These are phyloP conservation scores for Nomada hirtipes DNA, from an alignment of 2,888 invertebrate genomes.

Conservation along the genomic window DNA sequence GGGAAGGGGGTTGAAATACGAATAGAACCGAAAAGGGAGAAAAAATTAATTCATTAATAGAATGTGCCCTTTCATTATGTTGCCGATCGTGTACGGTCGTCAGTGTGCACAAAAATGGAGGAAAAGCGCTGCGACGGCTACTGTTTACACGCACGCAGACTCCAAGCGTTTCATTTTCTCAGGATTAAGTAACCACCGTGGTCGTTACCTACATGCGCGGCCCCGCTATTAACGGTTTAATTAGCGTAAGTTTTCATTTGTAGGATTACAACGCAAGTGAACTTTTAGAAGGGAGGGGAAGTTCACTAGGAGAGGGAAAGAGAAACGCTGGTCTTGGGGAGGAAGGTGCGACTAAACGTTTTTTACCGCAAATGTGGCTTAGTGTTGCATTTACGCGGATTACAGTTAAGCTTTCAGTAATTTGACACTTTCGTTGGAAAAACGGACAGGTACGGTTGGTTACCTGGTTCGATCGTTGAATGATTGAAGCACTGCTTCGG, in stretches of 20 bases:
- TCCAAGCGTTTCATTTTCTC: slow-evolving; percentile 81
- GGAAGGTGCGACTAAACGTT: slow-evolving; percentile 63
- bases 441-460: slow-evolving; percentile 45
- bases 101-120: background rate
- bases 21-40: slow-evolving; percentile 25
- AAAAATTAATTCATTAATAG: slow-evolving; percentile 53
- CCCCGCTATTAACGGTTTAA: slow-evolving; percentile 82
- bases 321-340: slow-evolving; percentile 15
- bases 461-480: slow-evolving; percentile 17
- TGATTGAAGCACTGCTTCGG: slow-evolving; percentile 10
- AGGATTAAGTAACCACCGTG: slow-evolving; percentile 81
- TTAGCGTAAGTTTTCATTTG: slow-evolving; percentile 84
- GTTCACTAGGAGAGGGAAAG: slow-evolving; percentile 42
- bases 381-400: slow-evolving; percentile 78
- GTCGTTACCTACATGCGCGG: slow-evolving; percentile 80
- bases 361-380: slow-evolving; percentile 73
- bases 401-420: slow-evolving; percentile 71
- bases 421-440: slow-evolving; percentile 71
- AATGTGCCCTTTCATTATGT: slow-evolving; percentile 39
- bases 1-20: slow-evolving; percentile 37
- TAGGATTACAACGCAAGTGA: slow-evolving; percentile 75
- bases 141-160: slow-evolving; percentile 74
- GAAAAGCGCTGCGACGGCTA: slow-evolving; percentile 14
- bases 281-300: slow-evolving; percentile 24
- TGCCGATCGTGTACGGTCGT: slow-evolving; percentile 31